These are phyloP conservation scores for Zelostemma sp. DNA, from an alignment of 1,140 invertebrate species.

Conservation along the genomic window DNA sequence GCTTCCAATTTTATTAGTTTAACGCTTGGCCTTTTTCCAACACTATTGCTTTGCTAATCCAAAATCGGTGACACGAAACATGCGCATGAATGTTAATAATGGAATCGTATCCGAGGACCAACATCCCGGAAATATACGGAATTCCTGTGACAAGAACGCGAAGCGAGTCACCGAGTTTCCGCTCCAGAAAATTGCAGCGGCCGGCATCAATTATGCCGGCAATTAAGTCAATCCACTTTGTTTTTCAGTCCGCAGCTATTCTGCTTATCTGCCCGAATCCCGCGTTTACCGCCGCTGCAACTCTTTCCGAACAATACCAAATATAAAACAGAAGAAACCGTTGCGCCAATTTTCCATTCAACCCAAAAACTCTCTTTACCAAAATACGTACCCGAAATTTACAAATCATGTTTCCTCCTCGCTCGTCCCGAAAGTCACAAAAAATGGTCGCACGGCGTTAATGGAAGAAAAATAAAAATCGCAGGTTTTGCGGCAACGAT, in stretches of 20 bases:
- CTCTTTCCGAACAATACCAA: slow-evolving; percentile 10
- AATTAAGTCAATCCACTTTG: slow-evolving; percentile 55
- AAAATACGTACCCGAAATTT: background rate
- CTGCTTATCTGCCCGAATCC: slow-evolving; percentile 6
- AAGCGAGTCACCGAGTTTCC: slow-evolving; percentile 55
- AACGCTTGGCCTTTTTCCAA: background rate
- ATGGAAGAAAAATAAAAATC: background rate
- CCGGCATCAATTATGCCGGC: slow-evolving; percentile 49
- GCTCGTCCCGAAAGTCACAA: background rate
- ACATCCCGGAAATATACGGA: slow-evolving; percentile 23
- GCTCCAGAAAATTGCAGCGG: slow-evolving; percentile 57
- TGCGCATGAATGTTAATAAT: too few species aligned
- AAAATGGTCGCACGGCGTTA: background rate
- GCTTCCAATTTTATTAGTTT: background rate
- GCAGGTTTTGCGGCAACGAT: background rate
- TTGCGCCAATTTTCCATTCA: too few species aligned
- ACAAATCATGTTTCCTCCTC: background rate
- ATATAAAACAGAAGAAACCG: too few species aligned
- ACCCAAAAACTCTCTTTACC: background rate
- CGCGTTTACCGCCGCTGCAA: background rate
- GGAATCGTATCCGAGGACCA: slow-evolving; percentile 11
- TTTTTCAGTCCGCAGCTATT: background rate
- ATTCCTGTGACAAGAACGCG: slow-evolving; percentile 24
- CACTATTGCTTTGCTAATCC: background rate
- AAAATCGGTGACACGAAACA: slow-evolving; percentile 5